These are phyloP conservation scores for Coenonympha glycerion DNA, from an alignment of 2,888 invertebrate species.

Conservation along the genomic window DNA sequence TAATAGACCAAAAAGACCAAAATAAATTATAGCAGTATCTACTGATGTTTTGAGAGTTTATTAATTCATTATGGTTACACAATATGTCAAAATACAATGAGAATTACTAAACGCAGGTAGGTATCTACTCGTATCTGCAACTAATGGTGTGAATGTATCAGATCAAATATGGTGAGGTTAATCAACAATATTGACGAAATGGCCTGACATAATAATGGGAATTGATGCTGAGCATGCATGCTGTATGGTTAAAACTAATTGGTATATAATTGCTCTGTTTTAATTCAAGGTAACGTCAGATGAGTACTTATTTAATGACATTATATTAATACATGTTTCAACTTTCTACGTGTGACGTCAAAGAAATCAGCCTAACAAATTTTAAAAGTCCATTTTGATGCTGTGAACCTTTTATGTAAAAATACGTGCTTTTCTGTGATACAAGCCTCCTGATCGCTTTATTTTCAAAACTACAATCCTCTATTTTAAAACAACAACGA, in stretches of 20 bases:
- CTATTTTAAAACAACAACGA: slow-evolving; percentile 12
- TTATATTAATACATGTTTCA: no score
- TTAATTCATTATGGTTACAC: no score
- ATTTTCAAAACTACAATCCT: slow-evolving; percentile 9
- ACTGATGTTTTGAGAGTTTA: no score
- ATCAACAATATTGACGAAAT: slow-evolving; percentile 2
- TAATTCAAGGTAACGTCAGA: no score
- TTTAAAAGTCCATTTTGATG: neutral
- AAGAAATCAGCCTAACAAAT: neutral
- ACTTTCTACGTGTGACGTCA: no score
- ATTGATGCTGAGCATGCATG: neutral
- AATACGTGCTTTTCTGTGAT: neutral
- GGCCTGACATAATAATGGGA: slow-evolving; percentile 6
- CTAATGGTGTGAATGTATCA: slow-evolving; percentile 2
- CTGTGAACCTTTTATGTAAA: neutral
- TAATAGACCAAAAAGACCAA: no score
- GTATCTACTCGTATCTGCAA: neutral
- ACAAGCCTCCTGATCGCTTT: slow-evolving; percentile 1
- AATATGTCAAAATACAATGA: neutral
- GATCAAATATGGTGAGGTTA: slow-evolving; percentile 1
- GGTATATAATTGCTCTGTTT: no score
- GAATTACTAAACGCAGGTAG: neutral
- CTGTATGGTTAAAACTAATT: no score
- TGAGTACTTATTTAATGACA: no score
- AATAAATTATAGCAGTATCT: no score